Evolutionary conservation across 2,888 invertebrate species (phyloP), one percentile per base, ranked within the genome.

Genomic region (Chloroclystis v-ata): DNA sequence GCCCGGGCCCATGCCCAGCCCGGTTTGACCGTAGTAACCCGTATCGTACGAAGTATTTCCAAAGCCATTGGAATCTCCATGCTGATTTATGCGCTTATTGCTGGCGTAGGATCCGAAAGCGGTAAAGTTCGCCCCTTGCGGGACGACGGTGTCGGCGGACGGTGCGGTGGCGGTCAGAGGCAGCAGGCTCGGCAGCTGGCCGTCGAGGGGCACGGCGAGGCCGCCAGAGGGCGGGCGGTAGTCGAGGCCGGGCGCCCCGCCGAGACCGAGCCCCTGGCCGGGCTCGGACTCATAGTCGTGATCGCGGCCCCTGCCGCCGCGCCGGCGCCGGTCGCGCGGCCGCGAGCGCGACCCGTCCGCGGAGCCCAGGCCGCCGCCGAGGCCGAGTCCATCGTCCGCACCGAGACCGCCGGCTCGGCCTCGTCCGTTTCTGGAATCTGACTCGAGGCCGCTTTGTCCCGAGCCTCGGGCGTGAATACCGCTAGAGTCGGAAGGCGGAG

Each of bases 371-470:
- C 62, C 62, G 43, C 69, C 73, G 43, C 67, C 59, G 52, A 48
- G 49, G 54, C 67, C 65, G 49, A 71, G 67, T 32, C 67, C 64
- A 37, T 37, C 57, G 38, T 52, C 45, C 32, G 55, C 55, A 50
- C 69, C 69, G 56, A 73, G 70, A 24, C 71, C 67, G 42, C 72
- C 74, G 46, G 67, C 57, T 14, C 64, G 61, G 49, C 67, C 65
- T 59, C 77, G 80, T 65, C n/a, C n/a, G n/a, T 77, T 83, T 75
- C 85, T 84, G 84, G 81, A 83, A 83, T 84, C 84, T 76, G 83
- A 82, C 76, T 82, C 82, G 69, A 72, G 73, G 72, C 78, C 75
- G 69, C 75, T 74, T 64, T 75, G 77, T 62, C 77, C 82, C 69
- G 73, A 76, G 72, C 81, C 78, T 67, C 74, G 77, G 66, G 77